Conservation (phyloP, 1,140 invertebrate species). For the Lethrus apterus region DNA sequence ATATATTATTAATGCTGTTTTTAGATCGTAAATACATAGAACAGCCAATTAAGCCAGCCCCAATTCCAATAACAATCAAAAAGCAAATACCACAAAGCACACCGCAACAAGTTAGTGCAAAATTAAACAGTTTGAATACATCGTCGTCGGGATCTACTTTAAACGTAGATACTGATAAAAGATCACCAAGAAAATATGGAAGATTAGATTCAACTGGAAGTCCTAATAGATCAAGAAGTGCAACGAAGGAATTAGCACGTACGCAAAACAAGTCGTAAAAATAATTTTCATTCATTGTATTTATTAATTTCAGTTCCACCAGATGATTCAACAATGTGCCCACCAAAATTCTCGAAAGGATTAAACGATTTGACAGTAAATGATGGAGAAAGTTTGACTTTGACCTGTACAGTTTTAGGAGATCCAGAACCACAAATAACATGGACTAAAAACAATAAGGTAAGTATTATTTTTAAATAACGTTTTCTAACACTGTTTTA, state of each 20-base stretch:
- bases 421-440: constrained; percentile 86
- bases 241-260: constrained; percentile 85
- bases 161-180: constrained; percentile 40
- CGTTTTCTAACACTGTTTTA: constrained; percentile 23
- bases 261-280: constrained; percentile 40
- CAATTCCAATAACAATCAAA: constrained; percentile 58
- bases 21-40: constrained; percentile 73
- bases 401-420: constrained; percentile 73
- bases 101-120: constrained; percentile 22
- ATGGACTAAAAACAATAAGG: constrained; percentile 77
- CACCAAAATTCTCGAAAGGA: constrained; percentile 71
- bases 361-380: constrained; percentile 62
- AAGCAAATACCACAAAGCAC: constrained; percentile 40
- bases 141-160: constrained; percentile 35
- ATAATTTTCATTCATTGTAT: constrained; percentile 13
- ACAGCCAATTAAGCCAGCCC: constrained; percentile 68
- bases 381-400: constrained; percentile 73
- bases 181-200: constrained; percentile 63
- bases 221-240: constrained; percentile 73
- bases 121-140: constrained; percentile 32
- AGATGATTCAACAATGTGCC: constrained; percentile 74
- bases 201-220: constrained; percentile 64
- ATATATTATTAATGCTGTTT: too few species aligned
- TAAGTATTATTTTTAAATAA: constrained; percentile 29
- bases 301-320: constrained; percentile 58